Conservation (phyloP, 2,888 invertebrate species). For the Hypena proboscidalis region DNA sequence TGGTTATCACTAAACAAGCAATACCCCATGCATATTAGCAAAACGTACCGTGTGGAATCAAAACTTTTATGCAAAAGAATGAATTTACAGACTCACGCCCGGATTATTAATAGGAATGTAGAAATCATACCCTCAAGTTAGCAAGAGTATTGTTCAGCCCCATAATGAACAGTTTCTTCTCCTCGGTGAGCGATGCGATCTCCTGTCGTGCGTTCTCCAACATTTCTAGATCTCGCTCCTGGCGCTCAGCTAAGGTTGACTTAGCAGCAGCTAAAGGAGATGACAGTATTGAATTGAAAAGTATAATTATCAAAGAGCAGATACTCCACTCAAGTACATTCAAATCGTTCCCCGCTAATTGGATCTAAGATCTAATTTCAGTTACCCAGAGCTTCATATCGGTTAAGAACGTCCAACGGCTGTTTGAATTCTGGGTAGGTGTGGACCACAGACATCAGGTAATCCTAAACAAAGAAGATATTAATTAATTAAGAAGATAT, state of each 20-base stretch:
- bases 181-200: conserved; percentile 85
- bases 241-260: conserved; percentile 80
- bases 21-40: too few species aligned
- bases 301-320: too few species aligned
- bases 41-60: too few species aligned
- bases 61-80: too few species aligned
- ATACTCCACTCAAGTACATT: too few species aligned
- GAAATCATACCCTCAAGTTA: conserved; percentile 71
- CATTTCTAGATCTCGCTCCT: conserved; percentile 83
- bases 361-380: too few species aligned
- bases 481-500: too few species aligned
- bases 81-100: too few species aligned
- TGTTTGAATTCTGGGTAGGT: conserved; percentile 84
- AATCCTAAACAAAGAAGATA: conserved; percentile 42
- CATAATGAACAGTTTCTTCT: conserved; percentile 86
- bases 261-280: conserved; percentile 80
- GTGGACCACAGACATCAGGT: conserved; percentile 83
- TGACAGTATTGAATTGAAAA: too few species aligned
- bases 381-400: conserved; percentile 87
- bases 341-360: too few species aligned
- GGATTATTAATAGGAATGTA: background rate
- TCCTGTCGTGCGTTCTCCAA: conserved; percentile 85
- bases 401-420: conserved; percentile 86
- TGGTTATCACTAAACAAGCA: too few species aligned
- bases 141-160: conserved; percentile 87